Conservation (phyloP, 2,113 vertebrate species). For the Chrysochloris asiatica region DNA sequence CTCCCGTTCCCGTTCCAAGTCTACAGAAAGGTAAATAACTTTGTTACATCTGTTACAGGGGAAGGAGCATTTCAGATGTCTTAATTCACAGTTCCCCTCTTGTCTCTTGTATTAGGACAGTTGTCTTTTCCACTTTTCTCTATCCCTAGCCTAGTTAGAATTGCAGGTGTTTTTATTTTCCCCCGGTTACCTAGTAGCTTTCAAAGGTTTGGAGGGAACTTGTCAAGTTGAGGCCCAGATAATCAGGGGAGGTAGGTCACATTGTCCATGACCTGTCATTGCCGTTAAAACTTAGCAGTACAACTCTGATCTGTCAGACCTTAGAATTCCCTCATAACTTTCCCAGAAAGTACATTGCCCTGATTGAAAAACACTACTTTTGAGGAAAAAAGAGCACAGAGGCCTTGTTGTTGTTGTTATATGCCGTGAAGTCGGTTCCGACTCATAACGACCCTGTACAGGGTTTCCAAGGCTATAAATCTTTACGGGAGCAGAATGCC, state of each 20-base stretch:
- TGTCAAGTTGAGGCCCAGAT: background rate
- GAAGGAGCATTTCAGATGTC: background rate
- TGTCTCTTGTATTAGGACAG: background rate
- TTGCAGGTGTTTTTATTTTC: background rate
- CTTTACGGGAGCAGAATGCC: too few species aligned
- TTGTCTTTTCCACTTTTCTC: background rate
- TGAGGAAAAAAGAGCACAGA: background rate
- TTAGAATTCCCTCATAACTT: background rate
- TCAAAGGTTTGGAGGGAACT: constrained; percentile 15
- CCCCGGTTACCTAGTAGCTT: background rate
- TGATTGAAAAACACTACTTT: constrained; percentile 19
- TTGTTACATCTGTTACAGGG: background rate
- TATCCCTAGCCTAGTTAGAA: background rate
- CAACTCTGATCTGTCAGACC: background rate
- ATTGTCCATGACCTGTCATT: background rate
- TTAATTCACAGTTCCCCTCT: background rate
- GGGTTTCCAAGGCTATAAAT: too few species aligned
- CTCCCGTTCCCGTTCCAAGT: constrained; percentile 91
- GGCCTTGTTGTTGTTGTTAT: too few species aligned
- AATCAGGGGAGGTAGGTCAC: background rate
- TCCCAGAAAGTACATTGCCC: background rate
- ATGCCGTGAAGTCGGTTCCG: too few species aligned
- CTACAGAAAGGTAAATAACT: constrained; percentile 88
- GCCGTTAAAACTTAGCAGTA: background rate
- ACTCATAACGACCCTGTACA: too few species aligned